Evolutionary conservation across 2,113 vertebrate genomes (phyloP).

Genomic region (Myiozetetes cayanensis): DNA sequence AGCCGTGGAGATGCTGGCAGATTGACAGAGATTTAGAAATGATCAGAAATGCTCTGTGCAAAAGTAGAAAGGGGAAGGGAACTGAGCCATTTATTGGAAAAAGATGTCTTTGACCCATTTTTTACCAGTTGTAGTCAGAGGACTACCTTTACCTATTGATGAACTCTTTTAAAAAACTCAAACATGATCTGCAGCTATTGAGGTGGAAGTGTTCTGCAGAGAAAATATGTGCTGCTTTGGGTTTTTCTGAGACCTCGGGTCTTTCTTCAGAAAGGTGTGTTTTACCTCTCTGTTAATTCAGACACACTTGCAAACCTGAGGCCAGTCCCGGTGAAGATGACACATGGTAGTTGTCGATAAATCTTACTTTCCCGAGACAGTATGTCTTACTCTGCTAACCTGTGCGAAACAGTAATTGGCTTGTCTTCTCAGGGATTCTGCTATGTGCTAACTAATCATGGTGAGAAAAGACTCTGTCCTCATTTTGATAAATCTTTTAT

Average conservation of each 20-base stretch:
- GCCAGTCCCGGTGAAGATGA: background rate
- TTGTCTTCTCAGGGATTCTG: constrained; percentile 3
- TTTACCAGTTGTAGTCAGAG: background rate
- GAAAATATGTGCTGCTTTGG: background rate
- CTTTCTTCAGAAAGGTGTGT: background rate
- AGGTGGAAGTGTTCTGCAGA: background rate
- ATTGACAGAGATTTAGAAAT: background rate
- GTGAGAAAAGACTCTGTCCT: background rate
- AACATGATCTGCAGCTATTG: background rate
- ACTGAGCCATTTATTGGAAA: background rate
- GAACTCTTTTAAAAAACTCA: background rate
- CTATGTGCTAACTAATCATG: background rate
- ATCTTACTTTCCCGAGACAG: background rate
- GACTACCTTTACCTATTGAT: background rate
- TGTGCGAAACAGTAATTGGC: background rate
- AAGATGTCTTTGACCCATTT: background rate
- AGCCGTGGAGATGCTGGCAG: background rate
- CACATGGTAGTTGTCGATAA: background rate
- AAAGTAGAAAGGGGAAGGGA: background rate
- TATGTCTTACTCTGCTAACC: background rate
- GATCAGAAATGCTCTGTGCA: background rate
- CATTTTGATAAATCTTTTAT: constrained; percentile 7
- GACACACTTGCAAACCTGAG: background rate
- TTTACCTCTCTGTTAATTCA: background rate
- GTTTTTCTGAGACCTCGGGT: background rate